Evolutionary conservation across 2,797 vertebrate species (phyloP).

Genomic region (Orientallactaga sibirica): DNA sequence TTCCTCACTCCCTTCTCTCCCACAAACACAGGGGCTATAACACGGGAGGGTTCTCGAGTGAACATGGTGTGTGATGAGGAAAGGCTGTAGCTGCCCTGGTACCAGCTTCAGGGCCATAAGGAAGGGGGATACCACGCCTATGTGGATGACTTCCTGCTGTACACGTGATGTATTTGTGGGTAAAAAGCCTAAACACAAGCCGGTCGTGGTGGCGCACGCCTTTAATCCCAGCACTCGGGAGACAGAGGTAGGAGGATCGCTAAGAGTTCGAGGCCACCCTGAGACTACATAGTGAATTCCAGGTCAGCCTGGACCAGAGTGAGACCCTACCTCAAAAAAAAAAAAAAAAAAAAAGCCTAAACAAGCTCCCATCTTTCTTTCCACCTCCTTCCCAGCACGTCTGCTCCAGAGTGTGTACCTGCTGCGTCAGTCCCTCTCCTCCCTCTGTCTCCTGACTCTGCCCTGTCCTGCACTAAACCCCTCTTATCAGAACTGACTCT

Average conservation of each 20-base stretch:
- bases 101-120: neutral
- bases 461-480: neutral
- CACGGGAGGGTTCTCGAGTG: too few species aligned
- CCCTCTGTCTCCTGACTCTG: neutral
- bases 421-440: neutral
- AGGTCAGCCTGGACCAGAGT: too few species aligned
- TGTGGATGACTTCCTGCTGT: neutral
- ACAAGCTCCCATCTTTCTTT: neutral
- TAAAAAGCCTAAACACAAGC: neutral
- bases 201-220: too few species aligned
- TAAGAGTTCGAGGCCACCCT: too few species aligned
- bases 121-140: neutral
- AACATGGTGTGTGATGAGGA: neutral
- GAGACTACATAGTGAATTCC: too few species aligned
- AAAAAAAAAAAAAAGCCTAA: too few species aligned
- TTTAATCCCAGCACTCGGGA: too few species aligned
- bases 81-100: too few species aligned
- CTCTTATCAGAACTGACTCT: neutral
- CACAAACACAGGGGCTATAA: neutral
- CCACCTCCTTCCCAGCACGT: neutral
- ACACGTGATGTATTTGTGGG: fast-evolving
- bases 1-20: neutral
- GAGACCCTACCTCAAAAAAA: too few species aligned
- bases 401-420: neutral
- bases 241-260: too few species aligned